phyloP scores from a whole-genome alignment of 2,797 vertebrate genomes.

The Premnoplex brunnescens region DNA sequence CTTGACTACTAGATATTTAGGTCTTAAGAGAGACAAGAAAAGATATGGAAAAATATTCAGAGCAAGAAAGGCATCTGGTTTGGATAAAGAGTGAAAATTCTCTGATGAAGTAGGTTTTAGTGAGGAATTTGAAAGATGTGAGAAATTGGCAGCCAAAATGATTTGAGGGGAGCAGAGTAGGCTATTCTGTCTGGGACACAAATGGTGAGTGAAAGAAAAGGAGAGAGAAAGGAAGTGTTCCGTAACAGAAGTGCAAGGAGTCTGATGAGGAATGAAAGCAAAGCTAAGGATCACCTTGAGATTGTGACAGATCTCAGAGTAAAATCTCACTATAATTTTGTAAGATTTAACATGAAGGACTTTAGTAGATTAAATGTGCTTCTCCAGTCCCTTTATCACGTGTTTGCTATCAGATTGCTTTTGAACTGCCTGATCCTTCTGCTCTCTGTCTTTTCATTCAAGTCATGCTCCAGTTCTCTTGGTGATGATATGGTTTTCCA shows the following conservation, averaged over 20 bases:
- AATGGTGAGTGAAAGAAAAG: neutral
- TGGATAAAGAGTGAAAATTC: slow-evolving; percentile 43
- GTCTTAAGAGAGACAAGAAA: neutral
- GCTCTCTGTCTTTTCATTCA: neutral
- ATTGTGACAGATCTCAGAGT: neutral
- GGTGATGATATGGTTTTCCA: neutral
- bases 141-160: neutral
- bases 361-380: neutral
- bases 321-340: neutral
- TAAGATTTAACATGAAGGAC: neutral
- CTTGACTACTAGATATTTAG: neutral
- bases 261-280: neutral
- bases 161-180: neutral
- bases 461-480: neutral
- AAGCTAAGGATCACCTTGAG: neutral
- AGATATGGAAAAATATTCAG: neutral
- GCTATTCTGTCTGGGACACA: neutral
- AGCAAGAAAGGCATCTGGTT: slow-evolving; percentile 10
- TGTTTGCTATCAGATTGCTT: neutral
- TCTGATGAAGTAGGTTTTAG: slow-evolving; percentile 6
- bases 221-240: neutral
- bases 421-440: neutral
- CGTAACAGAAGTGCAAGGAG: neutral
- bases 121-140: slow-evolving; percentile 24
- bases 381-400: neutral